Evolutionary conservation across 2,888 invertebrate genomes (phyloP).

Genomic region (Eustalomyia histrio): DNA sequence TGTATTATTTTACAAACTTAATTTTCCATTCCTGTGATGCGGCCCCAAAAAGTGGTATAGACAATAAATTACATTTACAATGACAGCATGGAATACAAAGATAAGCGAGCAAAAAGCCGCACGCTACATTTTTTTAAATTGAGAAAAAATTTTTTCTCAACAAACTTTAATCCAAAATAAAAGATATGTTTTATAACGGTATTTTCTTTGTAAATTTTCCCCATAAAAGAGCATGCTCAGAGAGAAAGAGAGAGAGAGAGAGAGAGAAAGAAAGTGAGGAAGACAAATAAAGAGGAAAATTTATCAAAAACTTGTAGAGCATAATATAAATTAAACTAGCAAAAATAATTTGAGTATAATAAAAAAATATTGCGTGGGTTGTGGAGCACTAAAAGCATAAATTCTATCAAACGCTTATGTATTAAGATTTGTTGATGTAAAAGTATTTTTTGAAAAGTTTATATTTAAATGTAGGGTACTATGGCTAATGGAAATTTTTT

Average conservation of each 20-base stretch:
- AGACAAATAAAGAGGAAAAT: not conserved
- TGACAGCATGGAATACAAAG: slow-evolving; percentile 1
- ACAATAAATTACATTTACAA: not conserved
- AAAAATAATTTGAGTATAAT: not conserved
- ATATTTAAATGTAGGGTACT: slow-evolving; percentile 44
- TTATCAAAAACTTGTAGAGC: not conserved
- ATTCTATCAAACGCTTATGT: not conserved
- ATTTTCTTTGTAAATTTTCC: slow-evolving; percentile 3
- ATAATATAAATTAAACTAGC: not conserved
- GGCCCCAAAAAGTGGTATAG: too few relatives aligned
- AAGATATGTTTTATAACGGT: slow-evolving; percentile 2
- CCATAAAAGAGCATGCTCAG: slow-evolving; percentile 35
- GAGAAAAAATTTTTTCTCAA: not conserved
- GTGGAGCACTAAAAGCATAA: slow-evolving; percentile 1
- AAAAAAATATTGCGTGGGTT: slow-evolving; percentile 26
- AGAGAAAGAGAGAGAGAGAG: not conserved
- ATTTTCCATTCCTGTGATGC: too few relatives aligned
- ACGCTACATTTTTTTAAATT: slow-evolving; percentile 9
- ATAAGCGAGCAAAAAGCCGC: not conserved
- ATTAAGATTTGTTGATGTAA: not conserved
- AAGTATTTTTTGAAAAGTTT: not conserved
- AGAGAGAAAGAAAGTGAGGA: not conserved
- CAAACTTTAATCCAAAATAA: not conserved
- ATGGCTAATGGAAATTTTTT: slow-evolving; percentile 25
- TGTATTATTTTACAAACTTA: too few relatives aligned